Base-by-base conservation (phyloP, 2,888 invertebrate genomes). In the Ormia ochracea region DNA sequence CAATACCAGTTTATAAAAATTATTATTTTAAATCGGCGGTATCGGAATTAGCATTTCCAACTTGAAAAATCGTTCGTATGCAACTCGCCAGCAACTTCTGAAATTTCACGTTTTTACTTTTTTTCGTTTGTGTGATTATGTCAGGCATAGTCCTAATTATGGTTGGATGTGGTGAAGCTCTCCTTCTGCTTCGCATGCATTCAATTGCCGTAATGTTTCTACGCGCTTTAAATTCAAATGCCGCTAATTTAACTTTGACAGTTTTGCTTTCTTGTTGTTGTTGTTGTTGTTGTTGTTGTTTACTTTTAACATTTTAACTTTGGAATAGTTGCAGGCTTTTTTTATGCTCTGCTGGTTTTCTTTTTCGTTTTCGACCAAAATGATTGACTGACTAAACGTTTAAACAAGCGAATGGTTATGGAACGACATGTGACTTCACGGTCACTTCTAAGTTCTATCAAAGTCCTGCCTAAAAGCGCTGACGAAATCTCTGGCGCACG, bases 361-460 rank as follows among this genome's bases (percentile, higher is more conserved):
- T 41, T 10, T 41, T 14, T 59, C n/a, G 23, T 23, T 66, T 59
- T 54, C 54, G 52, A 70, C 65, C 75, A 52, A 75, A 70, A 61
- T 69, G 59, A 74, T 74, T 79, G 75, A 66, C 75, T 79, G 79
- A 70, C 70, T 75, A 54, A 65, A 66, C 54, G 56, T 38, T 33
- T 75, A 17, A 61, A 61, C 66, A 45, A 56, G 48, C 56, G 17
- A 48, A 43, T 23, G 28, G 21, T 54, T n/a, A 19, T 48, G 31
- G 41, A 63, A 54, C 63, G 76, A 21, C 70, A 72, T 78, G 58
- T 72, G 77, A 72, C 52, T 78, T 9, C 58, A 63, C 66, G 78
- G 78, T 79, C 70, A 80, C 72, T 80, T 72, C 65, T 66, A 72
- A 65, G 65, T 79, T 75, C 79, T 66, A 79, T 79, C 75, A 75